Evolutionary conservation across 1,140 invertebrate genomes (phyloP).

Genomic region (Papilio xuthus): DNA sequence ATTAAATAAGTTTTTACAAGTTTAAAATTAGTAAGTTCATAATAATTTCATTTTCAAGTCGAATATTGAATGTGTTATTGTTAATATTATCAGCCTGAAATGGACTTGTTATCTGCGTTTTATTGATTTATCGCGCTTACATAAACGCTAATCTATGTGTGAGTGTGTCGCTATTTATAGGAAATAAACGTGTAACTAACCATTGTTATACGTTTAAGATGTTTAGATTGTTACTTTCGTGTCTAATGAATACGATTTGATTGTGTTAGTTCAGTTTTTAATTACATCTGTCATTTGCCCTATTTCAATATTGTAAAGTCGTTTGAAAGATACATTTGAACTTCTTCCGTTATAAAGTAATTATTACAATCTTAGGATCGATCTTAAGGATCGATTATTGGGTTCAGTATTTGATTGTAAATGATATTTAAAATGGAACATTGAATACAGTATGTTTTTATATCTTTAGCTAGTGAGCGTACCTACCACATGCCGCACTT

Average conservation of each 20-base stretch:
- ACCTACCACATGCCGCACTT: slow-evolving; percentile 1
- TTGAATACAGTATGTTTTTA: slow-evolving; percentile 1
- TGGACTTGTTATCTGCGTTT: slow-evolving; percentile 29
- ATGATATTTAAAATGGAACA: neutral
- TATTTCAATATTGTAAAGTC: no score
- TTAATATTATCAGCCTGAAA: slow-evolving; percentile 31
- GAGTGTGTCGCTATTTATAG: slow-evolving; percentile 10
- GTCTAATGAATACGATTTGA: neutral
- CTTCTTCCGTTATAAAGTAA: neutral
- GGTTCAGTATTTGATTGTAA: neutral
- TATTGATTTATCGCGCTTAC: slow-evolving; percentile 36
- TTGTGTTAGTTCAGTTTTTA: neutral
- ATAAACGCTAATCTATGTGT: slow-evolving; percentile 1
- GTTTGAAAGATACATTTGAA: no score
- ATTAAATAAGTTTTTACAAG: neutral
- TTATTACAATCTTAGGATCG: neutral
- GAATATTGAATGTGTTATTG: slow-evolving; percentile 24
- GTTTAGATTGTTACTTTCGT: slow-evolving; percentile 17
- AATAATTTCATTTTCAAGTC: neutral
- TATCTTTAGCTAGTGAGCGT: neutral
- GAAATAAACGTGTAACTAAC: slow-evolving; percentile 32
- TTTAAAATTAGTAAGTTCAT: neutral
- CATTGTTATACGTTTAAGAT: slow-evolving; percentile 19
- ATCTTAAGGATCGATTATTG: neutral
- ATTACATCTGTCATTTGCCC: no score